phyloP scores from a whole-genome alignment of 1,140 invertebrate genomes.

The Trachymyrmex cornetzi region DNA sequence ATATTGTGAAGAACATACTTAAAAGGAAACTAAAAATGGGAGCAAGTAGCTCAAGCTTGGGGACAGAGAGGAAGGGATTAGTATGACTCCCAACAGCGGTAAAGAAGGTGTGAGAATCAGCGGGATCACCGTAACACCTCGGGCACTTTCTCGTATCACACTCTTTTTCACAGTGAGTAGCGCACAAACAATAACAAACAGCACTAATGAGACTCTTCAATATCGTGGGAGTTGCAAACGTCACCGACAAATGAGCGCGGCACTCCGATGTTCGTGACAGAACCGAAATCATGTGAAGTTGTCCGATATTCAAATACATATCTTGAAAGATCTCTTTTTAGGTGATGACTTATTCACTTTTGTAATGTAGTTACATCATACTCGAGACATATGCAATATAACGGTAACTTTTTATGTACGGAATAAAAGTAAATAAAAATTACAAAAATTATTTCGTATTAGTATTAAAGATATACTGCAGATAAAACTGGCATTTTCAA shows the following conservation, averaged over 20 bases:
- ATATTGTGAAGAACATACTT: slow-evolving; percentile 85
- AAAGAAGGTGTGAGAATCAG: slow-evolving; percentile 84
- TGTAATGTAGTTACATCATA: not conserved
- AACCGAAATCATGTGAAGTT: slow-evolving; percentile 70
- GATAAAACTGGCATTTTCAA: not conserved
- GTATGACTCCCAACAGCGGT: slow-evolving; percentile 64
- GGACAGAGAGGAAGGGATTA: slow-evolving; percentile 32
- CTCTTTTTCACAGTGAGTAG: slow-evolving; percentile 80
- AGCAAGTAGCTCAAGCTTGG: slow-evolving; percentile 80
- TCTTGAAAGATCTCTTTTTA: slow-evolving; percentile 21
- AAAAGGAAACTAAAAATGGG: slow-evolving; percentile 87
- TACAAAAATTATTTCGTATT: not conserved
- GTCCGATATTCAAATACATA: slow-evolving; percentile 67
- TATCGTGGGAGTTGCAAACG: slow-evolving; percentile 70
- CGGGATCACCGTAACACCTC: slow-evolving; percentile 85
- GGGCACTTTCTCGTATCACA: slow-evolving; percentile 84
- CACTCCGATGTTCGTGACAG: slow-evolving; percentile 69
- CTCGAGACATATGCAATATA: not conserved
- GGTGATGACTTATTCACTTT: slow-evolving; percentile 1
- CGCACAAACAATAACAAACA: slow-evolving; percentile 86
- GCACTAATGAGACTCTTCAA: slow-evolving; percentile 86
- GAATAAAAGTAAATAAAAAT: not conserved
- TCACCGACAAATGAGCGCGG: slow-evolving; percentile 59
- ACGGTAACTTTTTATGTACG: not conserved
- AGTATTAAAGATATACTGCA: not conserved